A percentile compares a stretch with the other conserved stretches of the same genome.
phyloP scores from a whole-genome alignment of 30 jellyfish, hydroid and myxozoan genomes.

The Pseudorhiza aurosa region DNA sequence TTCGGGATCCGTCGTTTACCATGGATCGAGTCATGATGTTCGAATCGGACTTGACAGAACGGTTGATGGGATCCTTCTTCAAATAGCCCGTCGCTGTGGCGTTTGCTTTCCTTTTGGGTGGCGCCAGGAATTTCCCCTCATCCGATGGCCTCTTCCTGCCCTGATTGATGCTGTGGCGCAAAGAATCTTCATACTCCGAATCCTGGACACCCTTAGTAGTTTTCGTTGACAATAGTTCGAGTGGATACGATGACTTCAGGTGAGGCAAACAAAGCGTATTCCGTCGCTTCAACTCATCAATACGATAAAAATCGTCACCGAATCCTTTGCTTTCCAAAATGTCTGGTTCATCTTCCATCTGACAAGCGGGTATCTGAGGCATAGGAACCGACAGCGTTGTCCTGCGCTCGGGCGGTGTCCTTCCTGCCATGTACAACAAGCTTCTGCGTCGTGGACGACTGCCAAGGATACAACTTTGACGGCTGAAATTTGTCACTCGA shows the following conservation, averaged over 20 bases:
- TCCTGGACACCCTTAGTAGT: neutral
- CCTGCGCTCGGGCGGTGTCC: constrained; percentile 89
- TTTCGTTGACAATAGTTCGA: constrained; percentile 58
- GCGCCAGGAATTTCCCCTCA: neutral
- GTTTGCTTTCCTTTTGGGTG: constrained; percentile 31
- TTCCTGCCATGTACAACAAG: constrained; percentile 81
- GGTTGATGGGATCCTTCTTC: neutral
- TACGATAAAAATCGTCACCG: constrained; percentile 51
- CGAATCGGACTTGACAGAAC: constrained; percentile 61
- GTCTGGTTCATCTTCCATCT: constrained; percentile 87
- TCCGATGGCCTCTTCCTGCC: constrained; percentile 11
- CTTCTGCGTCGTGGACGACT: constrained; percentile 56
- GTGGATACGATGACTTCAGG: constrained; percentile 81
- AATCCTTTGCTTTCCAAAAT: constrained; percentile 63
- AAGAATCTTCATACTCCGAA: constrained; percentile 28
- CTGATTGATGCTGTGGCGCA: constrained; percentile 1
- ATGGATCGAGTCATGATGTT: constrained; percentile 42
- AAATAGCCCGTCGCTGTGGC: neutral
- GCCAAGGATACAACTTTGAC: constrained; percentile 46
- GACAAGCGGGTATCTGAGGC: constrained; percentile 65
- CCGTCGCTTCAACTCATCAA: constrained; percentile 78
- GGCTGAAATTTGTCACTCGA: constrained; percentile 26
- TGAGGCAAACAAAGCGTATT: constrained; percentile 92
- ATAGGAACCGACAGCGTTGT: constrained; percentile 73
- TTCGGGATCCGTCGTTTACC: constrained; percentile 42